Evolutionary conservation across 2,113 vertebrate species (phyloP).

Genomic region (Chroicocephalus ridibundus): DNA sequence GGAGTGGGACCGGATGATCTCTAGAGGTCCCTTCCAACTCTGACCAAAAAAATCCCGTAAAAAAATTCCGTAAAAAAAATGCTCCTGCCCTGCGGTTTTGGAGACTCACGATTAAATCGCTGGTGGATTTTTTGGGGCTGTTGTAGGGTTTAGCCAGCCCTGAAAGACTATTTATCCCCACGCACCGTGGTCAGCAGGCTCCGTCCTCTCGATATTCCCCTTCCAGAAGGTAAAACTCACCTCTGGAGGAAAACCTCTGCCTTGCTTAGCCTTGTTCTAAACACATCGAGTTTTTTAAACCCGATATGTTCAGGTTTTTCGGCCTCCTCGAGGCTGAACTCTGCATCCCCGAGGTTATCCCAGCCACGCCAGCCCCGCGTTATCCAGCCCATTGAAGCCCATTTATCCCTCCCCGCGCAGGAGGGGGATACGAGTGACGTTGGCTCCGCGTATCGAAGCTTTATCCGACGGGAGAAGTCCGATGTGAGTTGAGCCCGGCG

Average conservation of each 20-base stretch:
- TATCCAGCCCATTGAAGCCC: neutral
- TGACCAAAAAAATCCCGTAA: too few relatives aligned
- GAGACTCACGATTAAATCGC: rapidly evolving
- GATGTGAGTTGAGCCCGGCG: neutral
- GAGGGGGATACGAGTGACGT: neutral
- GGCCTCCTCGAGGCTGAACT: neutral
- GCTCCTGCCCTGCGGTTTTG: neutral
- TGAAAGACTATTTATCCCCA: rapidly evolving
- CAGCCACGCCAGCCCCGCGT: neutral
- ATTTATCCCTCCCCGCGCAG: neutral
- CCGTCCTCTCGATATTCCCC: neutral
- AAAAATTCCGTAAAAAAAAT: neutral
- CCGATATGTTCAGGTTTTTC: rapidly evolving
- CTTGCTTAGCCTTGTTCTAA: neutral
- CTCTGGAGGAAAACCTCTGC: neutral
- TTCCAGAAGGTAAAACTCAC: neutral
- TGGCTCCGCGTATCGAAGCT: neutral
- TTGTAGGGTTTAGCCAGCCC: neutral
- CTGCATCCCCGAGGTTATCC: neutral
- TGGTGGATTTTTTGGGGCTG: neutral
- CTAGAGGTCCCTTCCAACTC: too few relatives aligned
- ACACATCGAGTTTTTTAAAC: neutral
- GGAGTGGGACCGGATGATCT: too few relatives aligned
- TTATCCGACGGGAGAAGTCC: neutral
- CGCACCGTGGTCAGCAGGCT: rapidly evolving